Conservation (phyloP, 2,888 invertebrate genomes). For the Eilema caniola region DNA sequence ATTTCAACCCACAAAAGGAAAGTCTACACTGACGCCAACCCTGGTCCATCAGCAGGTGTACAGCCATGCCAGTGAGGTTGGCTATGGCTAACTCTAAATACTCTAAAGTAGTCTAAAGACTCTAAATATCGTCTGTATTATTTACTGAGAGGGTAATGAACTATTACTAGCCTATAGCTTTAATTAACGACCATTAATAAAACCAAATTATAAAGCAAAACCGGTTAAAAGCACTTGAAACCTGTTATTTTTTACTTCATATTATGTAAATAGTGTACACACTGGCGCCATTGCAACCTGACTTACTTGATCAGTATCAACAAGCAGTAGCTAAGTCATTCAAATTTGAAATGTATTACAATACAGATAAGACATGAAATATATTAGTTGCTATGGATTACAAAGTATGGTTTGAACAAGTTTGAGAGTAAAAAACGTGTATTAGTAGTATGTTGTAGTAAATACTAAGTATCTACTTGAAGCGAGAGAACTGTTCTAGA, state of each 20-base stretch:
- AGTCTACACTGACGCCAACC: not conserved
- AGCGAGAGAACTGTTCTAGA: conserved; percentile 5
- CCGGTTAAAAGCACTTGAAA: conserved; percentile 9
- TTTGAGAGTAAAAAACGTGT: conserved; percentile 13
- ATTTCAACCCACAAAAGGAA: not conserved
- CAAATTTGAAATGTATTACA: conserved; percentile 16
- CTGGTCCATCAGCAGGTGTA: not conserved
- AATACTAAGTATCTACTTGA: conserved; percentile 9
- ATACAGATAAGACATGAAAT: conserved; percentile 1
- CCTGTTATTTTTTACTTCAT: conserved; percentile 18
- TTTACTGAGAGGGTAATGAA: conserved; percentile 7
- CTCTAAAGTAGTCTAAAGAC: too few species aligned
- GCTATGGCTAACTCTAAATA: not conserved
- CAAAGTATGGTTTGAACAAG: conserved; percentile 16
- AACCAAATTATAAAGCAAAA: conserved; percentile 8
- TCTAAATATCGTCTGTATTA: not conserved
- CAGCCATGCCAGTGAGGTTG: not conserved
- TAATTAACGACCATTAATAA: conserved; percentile 2
- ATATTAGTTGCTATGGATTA: not conserved
- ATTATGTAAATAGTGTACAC: conserved; percentile 36
- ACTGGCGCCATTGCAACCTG: conserved; percentile 38
- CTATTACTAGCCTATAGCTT: conserved; percentile 2
- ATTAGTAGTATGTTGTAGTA: conserved; percentile 14
- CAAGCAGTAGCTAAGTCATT: conserved; percentile 21
- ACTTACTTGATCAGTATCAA: conserved; percentile 21